Evolutionary conservation across 2,888 invertebrate genomes (phyloP).

Genomic region (Ormyrus rosae): DNA sequence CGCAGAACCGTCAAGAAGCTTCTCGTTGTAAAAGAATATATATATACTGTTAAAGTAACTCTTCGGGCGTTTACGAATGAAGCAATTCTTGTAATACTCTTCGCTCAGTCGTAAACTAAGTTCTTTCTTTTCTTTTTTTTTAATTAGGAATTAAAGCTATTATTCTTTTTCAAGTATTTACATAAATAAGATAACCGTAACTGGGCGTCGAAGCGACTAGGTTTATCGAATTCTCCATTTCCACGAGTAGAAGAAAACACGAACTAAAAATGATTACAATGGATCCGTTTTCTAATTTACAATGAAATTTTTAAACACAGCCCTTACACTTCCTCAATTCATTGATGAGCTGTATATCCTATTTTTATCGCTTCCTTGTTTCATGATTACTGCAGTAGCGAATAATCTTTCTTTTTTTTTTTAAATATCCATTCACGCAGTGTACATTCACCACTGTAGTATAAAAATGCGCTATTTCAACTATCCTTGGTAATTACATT

Average conservation of each 20-base stretch:
- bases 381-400: no score
- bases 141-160: background rate
- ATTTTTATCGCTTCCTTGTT: no score
- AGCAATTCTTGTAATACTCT: background rate
- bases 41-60: background rate
- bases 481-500: no score
- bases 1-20: background rate
- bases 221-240: background rate
- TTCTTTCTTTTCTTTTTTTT: conserved; percentile 9
- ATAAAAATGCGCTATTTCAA: no score
- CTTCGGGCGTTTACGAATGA: background rate
- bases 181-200: conserved; percentile 23
- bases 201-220: conserved; percentile 15
- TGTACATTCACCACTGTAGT: no score
- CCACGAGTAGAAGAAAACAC: background rate
- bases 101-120: background rate
- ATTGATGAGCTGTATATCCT: no score
- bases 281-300: conserved; percentile 5
- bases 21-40: background rate
- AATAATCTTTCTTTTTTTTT: no score
- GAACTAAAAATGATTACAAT: conserved; percentile 14
- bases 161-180: conserved; percentile 2
- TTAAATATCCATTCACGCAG: no score
- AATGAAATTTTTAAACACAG: conserved; percentile 1
- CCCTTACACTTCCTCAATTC: no score